Conservation (phyloP, 2,113 vertebrate genomes). For the Bos indicus region DNA sequence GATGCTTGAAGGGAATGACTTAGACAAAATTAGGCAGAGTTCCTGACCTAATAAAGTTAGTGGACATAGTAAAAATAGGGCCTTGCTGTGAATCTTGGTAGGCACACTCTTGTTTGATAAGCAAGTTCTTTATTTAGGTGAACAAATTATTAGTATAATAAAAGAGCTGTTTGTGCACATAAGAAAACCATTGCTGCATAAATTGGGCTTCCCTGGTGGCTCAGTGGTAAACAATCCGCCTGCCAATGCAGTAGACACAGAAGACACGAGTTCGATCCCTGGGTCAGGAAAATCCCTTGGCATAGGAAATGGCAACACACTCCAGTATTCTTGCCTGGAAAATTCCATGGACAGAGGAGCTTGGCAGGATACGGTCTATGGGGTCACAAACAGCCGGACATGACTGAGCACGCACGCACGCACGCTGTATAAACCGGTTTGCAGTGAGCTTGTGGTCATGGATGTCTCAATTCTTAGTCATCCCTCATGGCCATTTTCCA, state of each 20-base stretch:
- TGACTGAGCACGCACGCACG: rapidly evolving
- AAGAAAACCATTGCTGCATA: not conserved
- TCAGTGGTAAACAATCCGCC: not conserved
- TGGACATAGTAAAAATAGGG: not conserved
- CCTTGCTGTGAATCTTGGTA: not conserved
- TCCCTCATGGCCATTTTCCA: not conserved
- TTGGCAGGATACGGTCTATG: not conserved
- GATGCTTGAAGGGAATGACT: not conserved
- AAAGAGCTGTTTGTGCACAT: not conserved
- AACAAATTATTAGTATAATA: not conserved
- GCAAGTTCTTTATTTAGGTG: not conserved
- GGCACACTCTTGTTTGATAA: not conserved
- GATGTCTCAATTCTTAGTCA: not conserved
- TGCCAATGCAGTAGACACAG: not conserved
- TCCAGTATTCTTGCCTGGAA: not conserved
- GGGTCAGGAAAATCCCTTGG: not conserved
- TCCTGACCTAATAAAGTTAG: not conserved
- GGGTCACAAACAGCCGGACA: not conserved
- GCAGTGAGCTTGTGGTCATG: not conserved
- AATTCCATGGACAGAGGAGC: not conserved
- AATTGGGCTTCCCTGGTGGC: not conserved
- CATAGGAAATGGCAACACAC: not conserved
- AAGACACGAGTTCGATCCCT: not conserved
- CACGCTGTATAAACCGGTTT: not conserved
- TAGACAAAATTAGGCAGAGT: not conserved